These are phyloP conservation scores for Baryphthengus martii DNA, from an alignment of 2,113 vertebrate species.

Conservation along the genomic window DNA sequence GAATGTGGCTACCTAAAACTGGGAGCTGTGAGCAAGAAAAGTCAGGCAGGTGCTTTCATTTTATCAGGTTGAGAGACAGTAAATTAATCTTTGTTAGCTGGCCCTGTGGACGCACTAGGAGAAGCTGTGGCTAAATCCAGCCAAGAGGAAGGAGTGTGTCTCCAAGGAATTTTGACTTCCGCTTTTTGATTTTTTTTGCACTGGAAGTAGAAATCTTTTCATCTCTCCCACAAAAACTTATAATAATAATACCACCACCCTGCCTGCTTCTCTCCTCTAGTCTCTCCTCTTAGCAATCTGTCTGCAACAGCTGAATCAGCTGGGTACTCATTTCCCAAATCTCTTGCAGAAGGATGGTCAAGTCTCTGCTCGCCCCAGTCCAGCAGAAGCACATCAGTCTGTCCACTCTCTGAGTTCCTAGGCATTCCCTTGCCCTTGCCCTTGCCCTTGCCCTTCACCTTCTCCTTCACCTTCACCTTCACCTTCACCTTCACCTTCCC, in stretches of 20 bases:
- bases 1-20: neutral
- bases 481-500: neutral
- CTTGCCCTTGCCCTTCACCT: neutral
- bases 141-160: neutral
- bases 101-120: neutral
- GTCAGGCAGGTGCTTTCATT: neutral
- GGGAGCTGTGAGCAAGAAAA: neutral
- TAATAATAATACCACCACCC: neutral
- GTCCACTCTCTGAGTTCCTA: neutral
- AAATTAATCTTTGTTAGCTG: neutral
- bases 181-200: neutral
- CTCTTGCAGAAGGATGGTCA: neutral
- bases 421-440: too few species aligned
- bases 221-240: neutral
- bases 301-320: neutral
- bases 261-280: neutral
- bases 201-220: neutral
- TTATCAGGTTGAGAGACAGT: neutral
- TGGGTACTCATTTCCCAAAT: neutral
- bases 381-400: neutral
- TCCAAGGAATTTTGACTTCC: neutral
- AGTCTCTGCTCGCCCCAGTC: neutral
- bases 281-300: neutral
- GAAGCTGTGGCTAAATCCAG: neutral
- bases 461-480: neutral